These are phyloP conservation scores for Plecotus auritus DNA, from an alignment of 2,113 vertebrate genomes.

Conservation along the genomic window DNA sequence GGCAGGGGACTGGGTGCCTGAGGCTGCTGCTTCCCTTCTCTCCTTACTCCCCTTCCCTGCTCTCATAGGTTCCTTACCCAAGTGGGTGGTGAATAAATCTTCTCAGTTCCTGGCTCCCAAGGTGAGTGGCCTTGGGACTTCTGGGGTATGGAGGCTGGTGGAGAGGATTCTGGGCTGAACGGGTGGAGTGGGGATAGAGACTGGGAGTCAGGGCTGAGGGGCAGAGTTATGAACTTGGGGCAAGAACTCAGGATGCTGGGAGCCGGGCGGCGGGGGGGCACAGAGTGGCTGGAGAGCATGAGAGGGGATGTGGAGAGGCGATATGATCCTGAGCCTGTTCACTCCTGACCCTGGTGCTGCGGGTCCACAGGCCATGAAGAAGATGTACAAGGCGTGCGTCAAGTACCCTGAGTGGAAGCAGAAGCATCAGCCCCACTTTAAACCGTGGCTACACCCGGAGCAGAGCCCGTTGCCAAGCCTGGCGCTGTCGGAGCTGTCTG, in stretches of 20 bases:
- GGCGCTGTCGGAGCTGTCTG: slow-evolving; percentile 87
- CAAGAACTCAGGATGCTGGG: background rate
- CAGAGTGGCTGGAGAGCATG: background rate
- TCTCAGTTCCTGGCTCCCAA: slow-evolving; percentile 93
- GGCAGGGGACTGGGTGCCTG: background rate
- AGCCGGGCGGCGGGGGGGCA: too few relatives aligned
- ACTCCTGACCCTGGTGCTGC: background rate
- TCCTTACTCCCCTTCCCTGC: background rate
- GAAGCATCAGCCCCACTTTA: slow-evolving; percentile 88
- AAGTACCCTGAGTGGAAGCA: slow-evolving; percentile 94
- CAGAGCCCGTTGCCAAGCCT: slow-evolving; percentile 89
- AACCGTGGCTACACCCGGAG: slow-evolving; percentile 94
- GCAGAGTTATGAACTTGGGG: background rate
- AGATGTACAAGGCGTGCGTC: slow-evolving; percentile 92
- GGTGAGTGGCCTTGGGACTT: slow-evolving; percentile 81
- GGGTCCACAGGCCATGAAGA: slow-evolving; percentile 89
- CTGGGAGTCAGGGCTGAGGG: background rate
- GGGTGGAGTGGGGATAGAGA: background rate
- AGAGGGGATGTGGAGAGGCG: background rate
- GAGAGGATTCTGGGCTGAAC: background rate
- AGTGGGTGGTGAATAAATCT: slow-evolving; percentile 97
- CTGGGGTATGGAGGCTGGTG: background rate
- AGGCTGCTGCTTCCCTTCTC: background rate
- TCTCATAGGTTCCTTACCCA: slow-evolving; percentile 91
- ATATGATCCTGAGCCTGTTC: background rate